A percentile compares a stretch with the other conserved stretches of the same genome.
Conservation (phyloP, 2,888 invertebrate species). For the Plutella xylostella region DNA sequence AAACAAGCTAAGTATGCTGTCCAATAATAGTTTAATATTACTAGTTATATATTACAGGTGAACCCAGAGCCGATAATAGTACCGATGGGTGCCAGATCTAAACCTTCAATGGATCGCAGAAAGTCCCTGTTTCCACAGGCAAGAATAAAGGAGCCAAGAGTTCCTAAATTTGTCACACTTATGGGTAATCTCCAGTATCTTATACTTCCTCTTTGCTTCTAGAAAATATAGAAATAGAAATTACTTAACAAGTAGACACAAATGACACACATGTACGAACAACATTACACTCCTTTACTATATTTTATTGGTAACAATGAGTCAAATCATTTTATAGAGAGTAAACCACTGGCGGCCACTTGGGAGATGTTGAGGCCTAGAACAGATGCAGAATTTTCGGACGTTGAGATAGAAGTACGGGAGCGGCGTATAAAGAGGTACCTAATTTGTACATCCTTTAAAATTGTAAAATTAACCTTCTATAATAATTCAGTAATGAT, state of each 20-base stretch:
- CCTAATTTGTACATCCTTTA: no score
- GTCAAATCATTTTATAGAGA: slow-evolving; percentile 39
- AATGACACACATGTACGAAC: no score
- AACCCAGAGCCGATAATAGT: slow-evolving; percentile 29
- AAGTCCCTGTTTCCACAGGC: slow-evolving; percentile 32
- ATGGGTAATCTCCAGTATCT: slow-evolving; percentile 32
- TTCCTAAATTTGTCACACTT: slow-evolving; percentile 40
- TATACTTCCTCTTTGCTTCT: no score
- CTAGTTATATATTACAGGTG: slow-evolving; percentile 26
- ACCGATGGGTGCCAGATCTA: slow-evolving; percentile 20
- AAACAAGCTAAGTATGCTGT: no score
- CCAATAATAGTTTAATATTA: no score
- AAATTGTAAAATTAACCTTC: no score
- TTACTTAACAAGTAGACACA: no score
- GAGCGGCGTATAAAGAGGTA: slow-evolving; percentile 61
- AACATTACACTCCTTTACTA: no score
- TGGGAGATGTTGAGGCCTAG: slow-evolving; percentile 49
- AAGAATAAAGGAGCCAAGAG: slow-evolving; percentile 31
- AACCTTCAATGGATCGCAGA: slow-evolving; percentile 23
- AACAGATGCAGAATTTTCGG: slow-evolving; percentile 49
- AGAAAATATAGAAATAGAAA: no score
- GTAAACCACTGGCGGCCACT: slow-evolving; percentile 38
- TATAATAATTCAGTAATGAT: no score
- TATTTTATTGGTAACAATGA: no score
- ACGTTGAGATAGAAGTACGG: slow-evolving; percentile 69